A percentile compares a stretch with the other conserved stretches of the same genome.
phyloP scores from a whole-genome alignment of 2,797 vertebrate species.

The Nyctalus aviator region DNA sequence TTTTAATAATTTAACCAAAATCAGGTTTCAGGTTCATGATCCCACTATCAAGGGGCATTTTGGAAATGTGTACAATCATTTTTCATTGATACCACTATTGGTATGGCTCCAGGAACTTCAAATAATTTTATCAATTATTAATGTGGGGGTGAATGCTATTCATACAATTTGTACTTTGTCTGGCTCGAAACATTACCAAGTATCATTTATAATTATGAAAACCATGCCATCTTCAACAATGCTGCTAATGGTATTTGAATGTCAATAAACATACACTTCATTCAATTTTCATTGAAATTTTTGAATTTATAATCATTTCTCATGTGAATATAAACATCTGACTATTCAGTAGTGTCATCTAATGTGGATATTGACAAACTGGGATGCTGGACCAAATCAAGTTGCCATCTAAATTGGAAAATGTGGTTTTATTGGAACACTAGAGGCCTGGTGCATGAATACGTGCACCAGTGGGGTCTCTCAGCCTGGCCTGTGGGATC shows the following conservation, averaged over 20 bases:
- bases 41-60: not conserved
- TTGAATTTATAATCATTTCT: not conserved
- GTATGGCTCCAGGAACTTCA: too few relatives aligned
- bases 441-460: too few relatives aligned
- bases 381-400: not conserved
- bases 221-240: not conserved
- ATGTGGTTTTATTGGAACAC: not conserved
- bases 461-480: too few relatives aligned
- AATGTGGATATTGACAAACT: not conserved
- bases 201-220: not conserved
- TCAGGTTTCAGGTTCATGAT: not conserved
- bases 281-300: not conserved
- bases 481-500: too few relatives aligned
- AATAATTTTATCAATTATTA: not conserved
- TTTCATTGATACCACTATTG: too few relatives aligned
- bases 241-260: not conserved
- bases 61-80: not conserved
- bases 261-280: not conserved
- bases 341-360: not conserved
- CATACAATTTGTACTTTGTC: not conserved
- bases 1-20: not conserved
- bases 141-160: not conserved
- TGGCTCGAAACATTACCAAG: not conserved
- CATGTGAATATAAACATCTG: not conserved
- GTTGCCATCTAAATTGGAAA: not conserved